Evolutionary conservation across 2,113 vertebrate genomes (phyloP).

Genomic region (Columba janthina): DNA sequence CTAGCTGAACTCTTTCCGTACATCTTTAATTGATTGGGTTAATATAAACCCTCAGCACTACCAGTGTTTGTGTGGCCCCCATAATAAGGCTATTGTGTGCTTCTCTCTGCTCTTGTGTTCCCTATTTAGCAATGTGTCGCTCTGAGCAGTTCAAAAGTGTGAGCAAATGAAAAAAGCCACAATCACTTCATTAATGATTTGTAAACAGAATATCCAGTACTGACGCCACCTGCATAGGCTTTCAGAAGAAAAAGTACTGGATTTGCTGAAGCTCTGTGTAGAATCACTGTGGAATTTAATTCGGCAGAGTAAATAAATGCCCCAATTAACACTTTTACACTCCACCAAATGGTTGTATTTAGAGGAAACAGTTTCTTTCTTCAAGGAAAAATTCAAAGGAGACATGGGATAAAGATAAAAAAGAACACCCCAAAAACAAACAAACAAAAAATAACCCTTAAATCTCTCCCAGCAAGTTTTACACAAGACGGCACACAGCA

Average conservation of each 20-base stretch:
- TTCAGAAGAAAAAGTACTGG: slow-evolving; percentile 51
- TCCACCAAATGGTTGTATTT: slow-evolving; percentile 17
- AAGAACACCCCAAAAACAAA: slow-evolving; percentile 41
- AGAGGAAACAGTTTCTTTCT: slow-evolving; percentile 56
- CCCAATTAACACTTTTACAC: slow-evolving; percentile 44
- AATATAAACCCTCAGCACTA: slow-evolving; percentile 74
- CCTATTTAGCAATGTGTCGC: slow-evolving; percentile 71
- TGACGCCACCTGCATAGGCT: slow-evolving; percentile 67
- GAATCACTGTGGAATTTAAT: slow-evolving; percentile 46
- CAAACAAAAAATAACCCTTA: slow-evolving; percentile 44
- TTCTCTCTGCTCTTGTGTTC: slow-evolving; percentile 65
- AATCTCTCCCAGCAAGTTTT: background rate
- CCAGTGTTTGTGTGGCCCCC: slow-evolving; percentile 71
- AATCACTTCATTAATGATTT: slow-evolving; percentile 79
- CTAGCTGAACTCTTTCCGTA: slow-evolving; percentile 63
- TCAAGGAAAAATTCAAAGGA: slow-evolving; percentile 51
- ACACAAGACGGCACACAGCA: background rate
- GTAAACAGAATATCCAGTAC: slow-evolving; percentile 72
- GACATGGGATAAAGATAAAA: slow-evolving; percentile 19
- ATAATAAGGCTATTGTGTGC: slow-evolving; percentile 73
- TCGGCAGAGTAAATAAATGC: slow-evolving; percentile 53
- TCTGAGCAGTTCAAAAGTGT: slow-evolving; percentile 73
- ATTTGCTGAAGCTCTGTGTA: slow-evolving; percentile 48
- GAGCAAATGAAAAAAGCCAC: slow-evolving; percentile 71
- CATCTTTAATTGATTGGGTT: slow-evolving; percentile 78